These are phyloP conservation scores for Drosophila nr. fundita DNA, from an alignment of 2,888 invertebrate genomes.

Conservation along the genomic window DNA sequence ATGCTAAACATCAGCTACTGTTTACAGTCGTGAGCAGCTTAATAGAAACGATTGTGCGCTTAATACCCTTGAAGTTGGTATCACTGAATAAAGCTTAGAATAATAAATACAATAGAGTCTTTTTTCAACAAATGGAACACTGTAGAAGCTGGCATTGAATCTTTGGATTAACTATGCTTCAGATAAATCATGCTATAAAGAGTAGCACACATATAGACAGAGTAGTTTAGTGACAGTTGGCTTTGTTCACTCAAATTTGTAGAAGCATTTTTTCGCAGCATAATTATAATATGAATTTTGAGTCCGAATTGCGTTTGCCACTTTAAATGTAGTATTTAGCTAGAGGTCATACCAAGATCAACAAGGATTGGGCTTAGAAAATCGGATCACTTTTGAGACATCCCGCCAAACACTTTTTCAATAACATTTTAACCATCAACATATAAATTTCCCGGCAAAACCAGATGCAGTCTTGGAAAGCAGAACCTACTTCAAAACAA, in stretches of 20 bases:
- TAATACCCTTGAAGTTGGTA: conserved; percentile 9
- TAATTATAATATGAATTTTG: background rate
- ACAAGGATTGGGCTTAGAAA: background rate
- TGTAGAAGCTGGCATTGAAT: background rate
- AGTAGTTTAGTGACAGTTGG: background rate
- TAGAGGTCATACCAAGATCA: background rate
- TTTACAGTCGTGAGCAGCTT: conserved; percentile 49
- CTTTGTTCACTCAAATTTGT: no score
- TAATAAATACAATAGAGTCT: background rate
- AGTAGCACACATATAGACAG: background rate
- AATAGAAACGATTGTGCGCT: conserved; percentile 46
- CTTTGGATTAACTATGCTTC: background rate
- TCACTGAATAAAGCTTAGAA: background rate
- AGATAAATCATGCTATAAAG: background rate
- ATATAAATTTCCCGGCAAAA: background rate
- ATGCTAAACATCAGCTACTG: conserved; percentile 53
- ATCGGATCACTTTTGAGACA: background rate
- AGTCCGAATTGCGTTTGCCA: fast-evolving
- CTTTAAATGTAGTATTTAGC: background rate
- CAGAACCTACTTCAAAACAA: background rate
- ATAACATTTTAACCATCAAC: background rate
- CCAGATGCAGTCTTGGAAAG: background rate
- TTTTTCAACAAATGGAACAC: background rate
- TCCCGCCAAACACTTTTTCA: no score
- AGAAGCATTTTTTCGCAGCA: fast-evolving